Base-by-base conservation (phyloP, 30 jellyfish, hydroid and myxozoan species). In the Aurelia coerulea region DNA sequence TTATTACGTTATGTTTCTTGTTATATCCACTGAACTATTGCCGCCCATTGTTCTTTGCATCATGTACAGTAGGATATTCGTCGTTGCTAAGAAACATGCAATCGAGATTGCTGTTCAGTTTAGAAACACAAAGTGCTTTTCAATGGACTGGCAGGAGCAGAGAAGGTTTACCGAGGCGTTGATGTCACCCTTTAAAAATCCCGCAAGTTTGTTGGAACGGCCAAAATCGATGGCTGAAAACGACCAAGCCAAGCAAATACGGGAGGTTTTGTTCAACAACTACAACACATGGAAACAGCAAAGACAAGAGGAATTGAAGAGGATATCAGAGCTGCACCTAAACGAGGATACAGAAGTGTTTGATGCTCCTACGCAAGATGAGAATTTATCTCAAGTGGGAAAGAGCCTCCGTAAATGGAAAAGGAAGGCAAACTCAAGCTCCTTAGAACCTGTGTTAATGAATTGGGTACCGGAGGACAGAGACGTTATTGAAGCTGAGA, bases 61-160 rank as follows among this genome's bases (percentile, higher is more conserved):
- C 65, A 37, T 86, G 62, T 86, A 86, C 89, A 66, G 84, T 15
- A 76, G 68, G 78, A 74, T 86, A 17, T 39, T 74, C 23, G 23
- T 37, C 16, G 90, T 86, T 0, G 95, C 95, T 11, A 67, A 83
- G 19, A 66, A 71, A 34, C 95, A 86, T 52, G 95, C 95, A 52
- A 16, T 67, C 33, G 82, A 86, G 76, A 84, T 84, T 41, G 91
- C 91, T 12, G 5, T 81, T 14, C 91, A 81, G 70, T 81, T 68
- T 18, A 70, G 54, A 49, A 68, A 58, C 29, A 68, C 69, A 15
- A 81, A 29, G 41, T 58, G 58, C 13, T 7, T 64, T 59, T 52
- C 64, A 19, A 81, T 81, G 84, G 84, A 81, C 49, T 68, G 91
- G 84, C 17, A 31, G 1, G 77, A 69, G 62, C 10, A 85, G 31